A percentile compares a stretch with the other conserved stretches of the same genome.
Conservation (phyloP, 1,140 invertebrate species). For the Drosophila ananassae region DNA sequence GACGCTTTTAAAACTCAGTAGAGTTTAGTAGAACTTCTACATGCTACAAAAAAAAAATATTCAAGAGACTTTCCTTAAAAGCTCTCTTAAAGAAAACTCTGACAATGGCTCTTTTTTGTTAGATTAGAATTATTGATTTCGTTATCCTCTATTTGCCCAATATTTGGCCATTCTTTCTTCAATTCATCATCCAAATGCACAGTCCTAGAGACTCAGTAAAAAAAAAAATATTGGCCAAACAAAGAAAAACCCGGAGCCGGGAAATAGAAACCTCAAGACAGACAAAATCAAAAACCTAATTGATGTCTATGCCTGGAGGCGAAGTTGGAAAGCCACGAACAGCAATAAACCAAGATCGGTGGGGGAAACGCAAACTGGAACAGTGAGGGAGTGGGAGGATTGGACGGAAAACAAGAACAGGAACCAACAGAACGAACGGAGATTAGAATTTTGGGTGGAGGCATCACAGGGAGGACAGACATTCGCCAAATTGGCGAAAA, state of each 20-base stretch:
- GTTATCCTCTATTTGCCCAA: background rate
- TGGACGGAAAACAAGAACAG: conserved; percentile 23
- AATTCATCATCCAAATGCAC: conserved; percentile 13
- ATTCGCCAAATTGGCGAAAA: conserved; percentile 69
- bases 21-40: no score
- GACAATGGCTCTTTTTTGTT: no score
- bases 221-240: conserved; percentile 13
- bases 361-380: background rate
- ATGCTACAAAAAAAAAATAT: background rate
- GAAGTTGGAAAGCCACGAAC: conserved; percentile 58
- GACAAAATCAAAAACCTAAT: conserved; percentile 68
- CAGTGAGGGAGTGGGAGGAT: conserved; percentile 11
- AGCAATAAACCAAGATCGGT: conserved; percentile 59
- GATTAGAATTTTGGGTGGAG: conserved; percentile 63
- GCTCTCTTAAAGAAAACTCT: background rate
- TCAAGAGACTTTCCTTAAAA: background rate
- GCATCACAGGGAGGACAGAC: conserved; percentile 30
- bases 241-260: background rate
- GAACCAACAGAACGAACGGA: conserved; percentile 57
- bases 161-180: background rate
- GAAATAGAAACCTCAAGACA: conserved; percentile 44
- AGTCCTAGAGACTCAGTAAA: conserved; percentile 5
- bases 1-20: background rate
- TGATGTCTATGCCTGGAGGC: conserved; percentile 54
- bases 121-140: background rate